Conservation (phyloP, 2,113 vertebrate genomes). For the Forbesichthys papilliferus region DNA sequence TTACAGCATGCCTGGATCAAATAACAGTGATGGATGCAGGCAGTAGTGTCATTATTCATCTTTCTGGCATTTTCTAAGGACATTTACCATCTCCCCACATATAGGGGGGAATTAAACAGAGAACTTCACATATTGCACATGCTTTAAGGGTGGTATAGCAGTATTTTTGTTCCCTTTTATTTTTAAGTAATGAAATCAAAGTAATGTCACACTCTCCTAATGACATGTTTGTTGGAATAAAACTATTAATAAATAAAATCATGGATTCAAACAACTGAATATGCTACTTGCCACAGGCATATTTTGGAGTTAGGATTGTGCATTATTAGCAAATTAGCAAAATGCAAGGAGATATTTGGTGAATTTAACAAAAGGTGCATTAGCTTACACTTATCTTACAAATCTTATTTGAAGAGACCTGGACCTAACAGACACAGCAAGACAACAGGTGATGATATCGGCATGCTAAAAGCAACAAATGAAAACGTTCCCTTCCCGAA, state of each 20-base stretch:
- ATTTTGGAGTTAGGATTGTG: too few species aligned
- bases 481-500: not conserved
- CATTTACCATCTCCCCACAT: slow-evolving; percentile 30
- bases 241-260: too few species aligned
- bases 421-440: not conserved
- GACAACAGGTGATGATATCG: not conserved
- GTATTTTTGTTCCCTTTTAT: too few species aligned
- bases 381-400: too few species aligned
- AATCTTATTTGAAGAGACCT: not conserved
- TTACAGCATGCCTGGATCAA: slow-evolving; percentile 63
- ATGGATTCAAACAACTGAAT: too few species aligned
- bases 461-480: not conserved
- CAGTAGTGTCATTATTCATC: slow-evolving; percentile 46
- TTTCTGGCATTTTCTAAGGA: slow-evolving; percentile 33
- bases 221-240: too few species aligned
- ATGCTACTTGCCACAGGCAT: not conserved
- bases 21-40: slow-evolving; percentile 59
- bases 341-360: too few species aligned
- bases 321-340: too few species aligned
- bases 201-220: too few species aligned
- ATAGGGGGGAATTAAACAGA: slow-evolving; percentile 19
- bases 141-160: slow-evolving; percentile 12
- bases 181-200: too few species aligned
- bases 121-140: slow-evolving; percentile 9
- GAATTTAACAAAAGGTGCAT: too few species aligned